Evolutionary conservation across 2,888 invertebrate genomes (phyloP).

Genomic region (Leptinotarsa tumamoca): DNA sequence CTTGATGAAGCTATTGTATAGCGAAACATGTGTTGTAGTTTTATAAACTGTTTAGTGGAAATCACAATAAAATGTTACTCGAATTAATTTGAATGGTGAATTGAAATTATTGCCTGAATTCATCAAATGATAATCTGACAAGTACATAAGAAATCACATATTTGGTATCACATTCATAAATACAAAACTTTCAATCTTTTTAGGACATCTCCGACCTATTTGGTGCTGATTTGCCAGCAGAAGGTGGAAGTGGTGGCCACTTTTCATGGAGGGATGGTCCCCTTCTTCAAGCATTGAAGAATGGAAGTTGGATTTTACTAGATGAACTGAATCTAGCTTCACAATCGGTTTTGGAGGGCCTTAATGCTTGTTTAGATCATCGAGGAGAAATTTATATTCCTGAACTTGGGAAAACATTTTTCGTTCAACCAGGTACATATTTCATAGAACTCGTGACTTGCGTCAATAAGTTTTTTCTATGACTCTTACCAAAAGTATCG

Average conservation of each 20-base stretch:
- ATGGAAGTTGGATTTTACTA: constrained; percentile 94
- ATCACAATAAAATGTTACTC: too few species aligned
- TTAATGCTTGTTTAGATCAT: constrained; percentile 99
- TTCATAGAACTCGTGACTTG: not conserved
- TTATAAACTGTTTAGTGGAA: too few species aligned
- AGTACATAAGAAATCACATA: not conserved
- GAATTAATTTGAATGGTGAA: too few species aligned
- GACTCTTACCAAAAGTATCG: not conserved
- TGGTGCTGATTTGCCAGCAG: constrained; percentile 96
- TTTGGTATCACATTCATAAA: too few species aligned
- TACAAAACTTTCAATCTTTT: constrained; percentile 28
- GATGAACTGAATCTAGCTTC: constrained; percentile 99
- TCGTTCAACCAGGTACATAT: constrained; percentile 70
- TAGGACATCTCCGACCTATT: constrained; percentile 97
- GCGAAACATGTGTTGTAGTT: too few species aligned
- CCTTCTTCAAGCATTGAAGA: constrained; percentile 89
- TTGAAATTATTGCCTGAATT: too few species aligned
- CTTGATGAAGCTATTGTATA: too few species aligned
- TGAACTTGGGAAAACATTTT: constrained; percentile 89
- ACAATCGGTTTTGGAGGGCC: constrained; percentile 97
- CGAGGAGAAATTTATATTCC: constrained; percentile 96
- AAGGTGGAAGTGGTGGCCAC: constrained; percentile 85
- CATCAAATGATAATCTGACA: too few species aligned
- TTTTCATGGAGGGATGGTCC: constrained; percentile 98
- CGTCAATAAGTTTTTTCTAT: not conserved